phyloP scores from a whole-genome alignment of 2,888 invertebrate species.

The Candidula unifasciata region DNA sequence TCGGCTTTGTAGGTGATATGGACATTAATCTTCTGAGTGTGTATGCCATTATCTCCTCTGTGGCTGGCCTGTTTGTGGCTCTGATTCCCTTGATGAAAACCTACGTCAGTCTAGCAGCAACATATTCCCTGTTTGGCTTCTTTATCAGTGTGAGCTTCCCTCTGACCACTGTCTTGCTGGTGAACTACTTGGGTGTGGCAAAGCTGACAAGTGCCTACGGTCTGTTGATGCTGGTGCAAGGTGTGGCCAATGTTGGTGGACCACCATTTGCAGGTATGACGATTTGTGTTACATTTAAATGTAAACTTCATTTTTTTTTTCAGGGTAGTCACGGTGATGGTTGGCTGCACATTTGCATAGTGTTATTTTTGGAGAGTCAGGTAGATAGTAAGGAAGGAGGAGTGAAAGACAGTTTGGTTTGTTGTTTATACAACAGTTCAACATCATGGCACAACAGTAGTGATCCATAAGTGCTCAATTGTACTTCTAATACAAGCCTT shows the following conservation, averaged over 20 bases:
- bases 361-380: no score
- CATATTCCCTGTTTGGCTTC: slow-evolving; percentile 84
- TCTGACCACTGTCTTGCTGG: slow-evolving; percentile 89
- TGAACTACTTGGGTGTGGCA: slow-evolving; percentile 91
- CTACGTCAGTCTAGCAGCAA: slow-evolving; percentile 66
- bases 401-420: no score
- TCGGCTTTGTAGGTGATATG: slow-evolving; percentile 93
- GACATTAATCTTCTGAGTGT: slow-evolving; percentile 88
- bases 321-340: no score
- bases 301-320: neutral
- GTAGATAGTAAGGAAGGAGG: no score
- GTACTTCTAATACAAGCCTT: no score
- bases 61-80: slow-evolving; percentile 77
- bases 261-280: slow-evolving; percentile 90
- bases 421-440: no score
- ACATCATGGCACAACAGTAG: no score
- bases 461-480: no score
- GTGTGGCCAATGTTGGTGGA: slow-evolving; percentile 92
- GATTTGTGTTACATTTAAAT: neutral
- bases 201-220: slow-evolving; percentile 95
- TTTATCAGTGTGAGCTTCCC: slow-evolving; percentile 95
- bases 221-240: slow-evolving; percentile 90
- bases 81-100: slow-evolving; percentile 65
- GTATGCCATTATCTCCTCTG: slow-evolving; percentile 86
- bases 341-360: no score